Conservation (phyloP, 2,888 invertebrate genomes). For the Bombylius major region DNA sequence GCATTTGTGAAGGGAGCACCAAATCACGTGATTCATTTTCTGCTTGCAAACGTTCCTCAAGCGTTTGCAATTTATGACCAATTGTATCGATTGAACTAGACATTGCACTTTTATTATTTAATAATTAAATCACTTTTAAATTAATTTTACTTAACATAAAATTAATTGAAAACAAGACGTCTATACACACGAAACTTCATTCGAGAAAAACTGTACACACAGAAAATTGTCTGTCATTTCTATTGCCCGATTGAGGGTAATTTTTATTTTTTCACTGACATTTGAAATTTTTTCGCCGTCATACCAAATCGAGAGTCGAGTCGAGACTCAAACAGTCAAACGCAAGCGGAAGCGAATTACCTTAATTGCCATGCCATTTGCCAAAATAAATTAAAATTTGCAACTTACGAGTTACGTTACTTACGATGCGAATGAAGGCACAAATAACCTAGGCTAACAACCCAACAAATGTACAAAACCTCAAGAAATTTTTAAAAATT, state of each 20-base stretch:
- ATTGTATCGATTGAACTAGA: conserved; percentile 58
- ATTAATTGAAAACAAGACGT: conserved; percentile 1
- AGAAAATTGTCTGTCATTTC: not conserved
- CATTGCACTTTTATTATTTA: conserved; percentile 34
- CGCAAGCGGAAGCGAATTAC: too few relatives aligned
- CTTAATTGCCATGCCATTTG: too few relatives aligned
- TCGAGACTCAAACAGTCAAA: too few relatives aligned
- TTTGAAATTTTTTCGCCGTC: too few relatives aligned
- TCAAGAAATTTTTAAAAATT: too few relatives aligned
- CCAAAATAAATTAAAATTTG: too few relatives aligned
- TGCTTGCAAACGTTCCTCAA: conserved; percentile 62
- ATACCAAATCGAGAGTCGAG: too few relatives aligned
- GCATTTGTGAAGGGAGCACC: conserved; percentile 35
- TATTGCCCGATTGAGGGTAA: not conserved
- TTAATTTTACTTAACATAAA: not conserved
- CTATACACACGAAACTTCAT: conserved; percentile 5
- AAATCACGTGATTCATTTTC: conserved; percentile 38
- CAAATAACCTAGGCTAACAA: too few relatives aligned
- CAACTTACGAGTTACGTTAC: too few relatives aligned
- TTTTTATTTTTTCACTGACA: not conserved
- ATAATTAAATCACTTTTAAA: not conserved
- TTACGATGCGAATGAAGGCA: too few relatives aligned
- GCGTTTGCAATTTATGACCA: conserved; percentile 56
- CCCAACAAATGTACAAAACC: too few relatives aligned
- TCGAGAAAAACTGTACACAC: not conserved